Conservation (phyloP, 2,797 vertebrate genomes). For the Hapalemur alaotrensis region DNA sequence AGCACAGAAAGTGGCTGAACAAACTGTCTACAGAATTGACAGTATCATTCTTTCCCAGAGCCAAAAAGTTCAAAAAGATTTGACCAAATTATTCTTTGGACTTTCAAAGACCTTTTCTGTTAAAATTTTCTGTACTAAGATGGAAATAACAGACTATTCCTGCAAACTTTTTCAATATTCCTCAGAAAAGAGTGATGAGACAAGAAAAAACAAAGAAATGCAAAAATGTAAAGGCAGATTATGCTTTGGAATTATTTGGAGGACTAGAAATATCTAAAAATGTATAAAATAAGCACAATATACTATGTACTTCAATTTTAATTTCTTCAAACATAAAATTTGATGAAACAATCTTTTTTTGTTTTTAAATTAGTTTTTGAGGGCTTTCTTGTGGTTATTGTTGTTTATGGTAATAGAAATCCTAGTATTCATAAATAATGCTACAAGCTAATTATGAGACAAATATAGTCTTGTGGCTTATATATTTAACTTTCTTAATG, state of each 20-base stretch:
- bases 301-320: background rate
- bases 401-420: background rate
- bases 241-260: background rate
- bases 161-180: background rate
- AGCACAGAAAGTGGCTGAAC: slow-evolving; percentile 28
- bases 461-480: background rate
- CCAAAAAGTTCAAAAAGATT: slow-evolving; percentile 65
- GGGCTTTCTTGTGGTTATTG: background rate
- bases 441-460: background rate
- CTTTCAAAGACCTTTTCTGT: slow-evolving; percentile 40
- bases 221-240: background rate
- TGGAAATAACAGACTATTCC: background rate
- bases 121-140: slow-evolving; percentile 50
- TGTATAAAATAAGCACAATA: background rate
- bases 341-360: background rate
- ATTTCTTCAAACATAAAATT: background rate
- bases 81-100: slow-evolving; percentile 69
- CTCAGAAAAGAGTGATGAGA: background rate
- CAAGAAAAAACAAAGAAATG: background rate
- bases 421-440: background rate
- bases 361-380: background rate
- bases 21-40: slow-evolving; percentile 5
- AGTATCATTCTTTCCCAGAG: slow-evolving; percentile 47
- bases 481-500: background rate
- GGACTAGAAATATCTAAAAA: background rate